Conservation (phyloP, 2,888 invertebrate genomes). For the Caenorhabditis doughertyi region DNA sequence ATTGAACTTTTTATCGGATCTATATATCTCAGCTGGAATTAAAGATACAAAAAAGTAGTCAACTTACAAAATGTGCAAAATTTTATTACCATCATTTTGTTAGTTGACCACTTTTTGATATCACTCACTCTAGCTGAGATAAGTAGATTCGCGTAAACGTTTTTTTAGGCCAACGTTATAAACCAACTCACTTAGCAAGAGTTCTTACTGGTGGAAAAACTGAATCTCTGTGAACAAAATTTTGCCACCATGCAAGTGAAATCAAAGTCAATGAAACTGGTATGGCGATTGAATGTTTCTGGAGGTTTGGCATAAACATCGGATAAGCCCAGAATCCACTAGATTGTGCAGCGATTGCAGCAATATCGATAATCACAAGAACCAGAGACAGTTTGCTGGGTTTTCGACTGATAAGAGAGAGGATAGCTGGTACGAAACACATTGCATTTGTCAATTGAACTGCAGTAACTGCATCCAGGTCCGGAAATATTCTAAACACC, state of each 20-base stretch:
- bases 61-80: no score
- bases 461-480: slow-evolving; percentile 91
- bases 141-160: no score
- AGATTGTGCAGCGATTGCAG: slow-evolving; percentile 92
- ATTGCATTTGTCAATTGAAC: slow-evolving; percentile 97
- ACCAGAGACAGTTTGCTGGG: slow-evolving; percentile 74
- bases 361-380: slow-evolving; percentile 86
- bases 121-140: no score
- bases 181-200: slow-evolving; percentile 66
- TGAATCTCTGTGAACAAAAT: slow-evolving; percentile 92
- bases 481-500: slow-evolving; percentile 92
- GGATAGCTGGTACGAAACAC: slow-evolving; percentile 91
- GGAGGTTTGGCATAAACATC: slow-evolving; percentile 78
- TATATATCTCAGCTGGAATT: no score
- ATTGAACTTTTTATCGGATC: no score
- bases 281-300: slow-evolving; percentile 88
- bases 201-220: slow-evolving; percentile 86
- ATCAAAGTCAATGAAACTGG: slow-evolving; percentile 91
- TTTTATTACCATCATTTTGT: no score
- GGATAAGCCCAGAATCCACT: slow-evolving; percentile 95
- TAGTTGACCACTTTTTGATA: no score
- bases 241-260: slow-evolving; percentile 98
- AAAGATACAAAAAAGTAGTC: no score
- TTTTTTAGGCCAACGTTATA: no score
- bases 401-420: slow-evolving; percentile 85